phyloP scores from a whole-genome alignment of 2,113 vertebrate species.

The Rhinichthys klamathensis region DNA sequence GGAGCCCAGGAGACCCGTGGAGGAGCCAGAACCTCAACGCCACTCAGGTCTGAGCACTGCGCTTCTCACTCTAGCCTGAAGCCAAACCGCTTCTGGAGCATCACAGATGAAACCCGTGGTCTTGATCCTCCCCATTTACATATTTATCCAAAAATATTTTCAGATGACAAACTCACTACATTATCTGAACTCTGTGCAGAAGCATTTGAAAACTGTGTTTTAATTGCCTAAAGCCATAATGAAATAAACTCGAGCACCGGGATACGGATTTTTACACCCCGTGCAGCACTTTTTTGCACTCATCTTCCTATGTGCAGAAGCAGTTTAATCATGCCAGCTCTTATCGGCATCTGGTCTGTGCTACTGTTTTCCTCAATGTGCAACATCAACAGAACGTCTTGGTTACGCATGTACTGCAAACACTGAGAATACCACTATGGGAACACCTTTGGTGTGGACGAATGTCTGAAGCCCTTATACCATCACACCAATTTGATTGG shows the following conservation, averaged over 20 bases:
- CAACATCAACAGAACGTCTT: background rate
- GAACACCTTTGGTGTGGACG: no score
- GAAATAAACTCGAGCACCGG: no score
- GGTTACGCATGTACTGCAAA: no score
- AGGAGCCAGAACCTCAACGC: constrained; percentile 92
- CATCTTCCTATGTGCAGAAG: background rate
- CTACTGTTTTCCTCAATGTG: background rate
- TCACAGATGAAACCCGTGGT: background rate
- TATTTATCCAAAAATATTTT: no score
- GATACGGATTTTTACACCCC: no score
- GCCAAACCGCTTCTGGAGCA: no score
- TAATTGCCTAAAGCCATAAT: no score
- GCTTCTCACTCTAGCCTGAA: background rate
- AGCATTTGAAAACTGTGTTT: background rate
- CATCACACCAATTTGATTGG: no score
- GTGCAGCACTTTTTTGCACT: no score
- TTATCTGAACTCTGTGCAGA: background rate
- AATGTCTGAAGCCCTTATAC: no score
- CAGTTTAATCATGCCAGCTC: background rate
- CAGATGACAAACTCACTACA: background rate
- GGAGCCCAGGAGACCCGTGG: constrained; percentile 93
- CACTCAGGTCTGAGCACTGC: constrained; percentile 86
- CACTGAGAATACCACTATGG: no score
- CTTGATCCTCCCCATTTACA: background rate
- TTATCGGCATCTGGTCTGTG: background rate